Evolutionary conservation across 1,140 invertebrate species (phyloP).

Genomic region (Mactra quadrangularis): DNA sequence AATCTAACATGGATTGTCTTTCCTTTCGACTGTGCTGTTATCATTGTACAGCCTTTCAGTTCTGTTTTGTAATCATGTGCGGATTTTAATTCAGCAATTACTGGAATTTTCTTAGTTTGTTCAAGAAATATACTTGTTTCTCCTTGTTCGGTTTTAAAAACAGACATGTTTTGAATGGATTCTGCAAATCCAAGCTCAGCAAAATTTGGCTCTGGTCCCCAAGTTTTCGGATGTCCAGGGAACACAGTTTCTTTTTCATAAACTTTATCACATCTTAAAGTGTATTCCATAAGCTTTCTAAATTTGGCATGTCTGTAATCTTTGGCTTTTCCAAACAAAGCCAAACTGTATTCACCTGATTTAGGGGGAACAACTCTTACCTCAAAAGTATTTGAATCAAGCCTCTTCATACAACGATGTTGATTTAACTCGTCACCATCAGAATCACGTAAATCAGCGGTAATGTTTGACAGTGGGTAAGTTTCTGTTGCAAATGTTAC

Average conservation of each 20-base stretch:
- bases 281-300: constrained; percentile 55
- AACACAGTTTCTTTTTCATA: constrained; percentile 9
- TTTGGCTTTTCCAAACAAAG: constrained; percentile 50
- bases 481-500: constrained; percentile 47
- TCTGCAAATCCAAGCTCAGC: constrained; percentile 62
- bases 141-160: constrained; percentile 35
- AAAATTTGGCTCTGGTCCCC: constrained; percentile 55
- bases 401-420: constrained; percentile 37
- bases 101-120: constrained; percentile 21
- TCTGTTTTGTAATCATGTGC: constrained; percentile 42
- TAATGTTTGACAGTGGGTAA: constrained; percentile 50
- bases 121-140: constrained; percentile 39
- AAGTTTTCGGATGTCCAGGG: constrained; percentile 49
- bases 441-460: constrained; percentile 33
- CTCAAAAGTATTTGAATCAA: constrained; percentile 44
- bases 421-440: constrained; percentile 32
- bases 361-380: constrained; percentile 51
- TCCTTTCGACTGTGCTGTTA: constrained; percentile 27
- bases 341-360: constrained; percentile 37
- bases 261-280: constrained; percentile 45
- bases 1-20: constrained; percentile 45
- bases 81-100: constrained; percentile 41
- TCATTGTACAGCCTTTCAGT: constrained; percentile 34
- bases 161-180: constrained; percentile 35
- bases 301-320: constrained; percentile 44